Evolutionary conservation across 2,888 invertebrate genomes (phyloP).

Genomic region (Alsophila aescularia): DNA sequence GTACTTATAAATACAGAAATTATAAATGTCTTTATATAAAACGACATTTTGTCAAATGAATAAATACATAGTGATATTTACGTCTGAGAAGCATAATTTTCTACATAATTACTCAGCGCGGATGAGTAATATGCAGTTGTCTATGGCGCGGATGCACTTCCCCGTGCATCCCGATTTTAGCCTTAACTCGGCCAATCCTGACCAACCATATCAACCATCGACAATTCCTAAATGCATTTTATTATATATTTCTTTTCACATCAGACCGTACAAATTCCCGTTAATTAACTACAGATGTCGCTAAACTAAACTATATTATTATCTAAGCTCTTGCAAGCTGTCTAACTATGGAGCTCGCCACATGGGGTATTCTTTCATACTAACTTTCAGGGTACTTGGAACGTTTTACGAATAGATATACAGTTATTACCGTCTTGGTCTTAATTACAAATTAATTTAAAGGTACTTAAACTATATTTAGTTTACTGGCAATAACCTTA

Average conservation of each 20-base stretch:
- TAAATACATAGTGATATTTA: too few relatives aligned
- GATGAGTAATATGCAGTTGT: too few relatives aligned
- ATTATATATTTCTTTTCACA: slow-evolving; percentile 10
- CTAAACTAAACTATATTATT: slow-evolving; percentile 13
- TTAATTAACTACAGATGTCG: slow-evolving; percentile 8
- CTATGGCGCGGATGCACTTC: too few relatives aligned
- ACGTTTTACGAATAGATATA: slow-evolving; percentile 49
- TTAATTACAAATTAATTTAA: too few relatives aligned
- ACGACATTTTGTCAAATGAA: too few relatives aligned
- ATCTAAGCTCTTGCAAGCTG: slow-evolving; percentile 22
- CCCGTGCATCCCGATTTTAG: too few relatives aligned
- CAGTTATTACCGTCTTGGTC: slow-evolving; percentile 1
- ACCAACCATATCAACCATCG: not conserved
- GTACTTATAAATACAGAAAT: too few relatives aligned
- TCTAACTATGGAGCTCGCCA: slow-evolving; percentile 56
- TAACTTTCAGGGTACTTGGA: slow-evolving; percentile 53
- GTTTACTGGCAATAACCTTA: too few relatives aligned
- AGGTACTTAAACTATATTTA: too few relatives aligned
- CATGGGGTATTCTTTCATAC: slow-evolving; percentile 42
- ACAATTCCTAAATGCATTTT: not conserved
- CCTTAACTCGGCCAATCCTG: not conserved
- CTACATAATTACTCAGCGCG: too few relatives aligned
- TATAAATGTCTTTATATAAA: too few relatives aligned
- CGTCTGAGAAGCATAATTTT: too few relatives aligned
- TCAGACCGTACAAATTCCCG: slow-evolving; percentile 18